Conservation (phyloP, 2,113 vertebrate genomes). For the Corynorhinus townsendii region DNA sequence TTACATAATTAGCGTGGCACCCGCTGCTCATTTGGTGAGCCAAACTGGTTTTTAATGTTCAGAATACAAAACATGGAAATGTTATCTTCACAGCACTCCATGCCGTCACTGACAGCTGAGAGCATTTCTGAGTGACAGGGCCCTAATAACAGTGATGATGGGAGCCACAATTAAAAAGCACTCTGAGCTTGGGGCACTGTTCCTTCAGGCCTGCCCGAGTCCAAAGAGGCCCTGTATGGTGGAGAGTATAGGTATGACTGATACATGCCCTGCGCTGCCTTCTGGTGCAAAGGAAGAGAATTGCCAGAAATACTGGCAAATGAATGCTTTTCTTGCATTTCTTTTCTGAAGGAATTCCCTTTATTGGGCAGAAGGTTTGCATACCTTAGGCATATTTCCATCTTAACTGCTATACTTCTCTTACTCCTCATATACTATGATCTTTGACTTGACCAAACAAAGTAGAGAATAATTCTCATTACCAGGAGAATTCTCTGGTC, state of each 20-base stretch:
- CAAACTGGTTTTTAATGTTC: conserved; percentile 60
- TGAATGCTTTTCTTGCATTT: neutral
- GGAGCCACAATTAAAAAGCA: conserved; percentile 24
- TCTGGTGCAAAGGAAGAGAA: neutral
- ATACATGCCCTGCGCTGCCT: neutral
- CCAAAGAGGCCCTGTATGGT: neutral
- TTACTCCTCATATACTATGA: neutral
- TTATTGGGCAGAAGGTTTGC: neutral
- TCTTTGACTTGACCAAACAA: neutral
- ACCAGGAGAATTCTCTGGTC: neutral
- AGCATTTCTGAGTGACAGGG: conserved; percentile 33
- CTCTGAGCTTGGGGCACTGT: neutral
- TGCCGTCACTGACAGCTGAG: conserved; percentile 16
- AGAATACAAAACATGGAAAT: conserved; percentile 47
- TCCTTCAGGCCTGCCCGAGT: neutral
- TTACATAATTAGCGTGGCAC: conserved; percentile 51
- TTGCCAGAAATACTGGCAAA: neutral
- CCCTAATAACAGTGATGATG: conserved; percentile 25
- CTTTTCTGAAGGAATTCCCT: neutral
- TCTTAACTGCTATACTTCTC: neutral
- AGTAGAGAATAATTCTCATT: neutral
- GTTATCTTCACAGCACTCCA: neutral
- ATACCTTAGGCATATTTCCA: neutral
- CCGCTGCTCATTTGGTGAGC: conserved; percentile 54
- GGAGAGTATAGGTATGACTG: neutral